Conservation (phyloP, 1,140 invertebrate genomes). For the Bradysia coprophila region DNA sequence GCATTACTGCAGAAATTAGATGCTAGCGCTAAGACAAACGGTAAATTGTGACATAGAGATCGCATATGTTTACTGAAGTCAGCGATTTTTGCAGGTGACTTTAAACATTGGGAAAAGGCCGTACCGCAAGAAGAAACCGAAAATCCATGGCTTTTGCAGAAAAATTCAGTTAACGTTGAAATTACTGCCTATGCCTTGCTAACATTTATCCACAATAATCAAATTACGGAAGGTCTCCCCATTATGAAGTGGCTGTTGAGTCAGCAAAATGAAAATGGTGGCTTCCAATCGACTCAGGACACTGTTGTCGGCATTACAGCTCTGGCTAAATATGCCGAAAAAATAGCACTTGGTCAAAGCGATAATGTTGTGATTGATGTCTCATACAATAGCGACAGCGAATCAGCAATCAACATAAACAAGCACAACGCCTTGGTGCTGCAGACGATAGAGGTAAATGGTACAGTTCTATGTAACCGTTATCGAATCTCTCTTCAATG, state of each 20-base stretch:
- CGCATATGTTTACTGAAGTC: no score
- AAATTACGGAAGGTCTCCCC: constrained; percentile 49
- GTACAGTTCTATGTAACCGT: constrained; percentile 2
- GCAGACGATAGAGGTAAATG: constrained; percentile 37
- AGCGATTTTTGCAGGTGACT: constrained; percentile 26
- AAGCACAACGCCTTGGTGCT: constrained; percentile 52
- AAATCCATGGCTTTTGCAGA: constrained; percentile 50
- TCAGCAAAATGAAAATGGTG: constrained; percentile 62
- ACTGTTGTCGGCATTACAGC: constrained; percentile 56
- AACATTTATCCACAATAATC: constrained; percentile 41
- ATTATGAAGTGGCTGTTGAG: constrained; percentile 70
- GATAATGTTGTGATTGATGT: constrained; percentile 27
- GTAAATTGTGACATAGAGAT: not conserved
- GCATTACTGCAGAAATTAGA: constrained; percentile 11
- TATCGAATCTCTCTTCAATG: constrained; percentile 22
- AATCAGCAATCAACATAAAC: constrained; percentile 44
- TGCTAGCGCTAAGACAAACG: constrained; percentile 11
- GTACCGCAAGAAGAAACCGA: constrained; percentile 34
- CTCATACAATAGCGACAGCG: constrained; percentile 32
- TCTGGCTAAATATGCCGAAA: constrained; percentile 46
- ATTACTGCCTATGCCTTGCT: constrained; percentile 71
- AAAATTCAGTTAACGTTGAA: constrained; percentile 64
- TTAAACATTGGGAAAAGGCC: constrained; percentile 53
- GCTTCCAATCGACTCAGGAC: constrained; percentile 57
- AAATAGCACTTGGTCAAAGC: constrained; percentile 29